phyloP scores from a whole-genome alignment of 2,797 vertebrate genomes.

The Myotis planiceps region DNA sequence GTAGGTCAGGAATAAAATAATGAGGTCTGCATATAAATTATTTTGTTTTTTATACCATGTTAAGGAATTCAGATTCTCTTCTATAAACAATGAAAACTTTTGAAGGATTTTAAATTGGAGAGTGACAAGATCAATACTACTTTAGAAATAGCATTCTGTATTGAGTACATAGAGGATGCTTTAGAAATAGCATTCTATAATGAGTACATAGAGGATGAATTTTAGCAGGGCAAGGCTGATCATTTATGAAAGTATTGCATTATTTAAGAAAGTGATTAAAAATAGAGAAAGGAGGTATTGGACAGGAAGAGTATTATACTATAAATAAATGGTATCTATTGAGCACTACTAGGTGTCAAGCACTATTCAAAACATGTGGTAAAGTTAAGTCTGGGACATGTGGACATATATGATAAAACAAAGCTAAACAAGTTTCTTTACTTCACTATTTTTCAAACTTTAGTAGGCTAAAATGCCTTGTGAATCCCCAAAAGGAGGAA shows the following conservation, averaged over 20 bases:
- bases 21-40: background rate
- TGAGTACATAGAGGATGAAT: background rate
- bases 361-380: background rate
- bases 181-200: background rate
- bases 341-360: background rate
- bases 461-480: background rate
- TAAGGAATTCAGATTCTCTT: background rate
- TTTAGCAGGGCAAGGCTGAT: background rate
- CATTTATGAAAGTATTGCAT: background rate
- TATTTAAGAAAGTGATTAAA: background rate
- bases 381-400: background rate
- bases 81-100: background rate
- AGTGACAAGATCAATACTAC: background rate
- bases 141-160: background rate
- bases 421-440: background rate
- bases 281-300: background rate
- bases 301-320: background rate
- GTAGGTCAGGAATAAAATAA: background rate
- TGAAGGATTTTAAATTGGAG: conserved; percentile 29
- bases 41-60: background rate
- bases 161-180: background rate
- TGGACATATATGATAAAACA: background rate
- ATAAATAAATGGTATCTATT: background rate
- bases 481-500: background rate
- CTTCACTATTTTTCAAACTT: background rate